Conservation (phyloP, 2,113 vertebrate species). For the Thunnus thynnus region DNA sequence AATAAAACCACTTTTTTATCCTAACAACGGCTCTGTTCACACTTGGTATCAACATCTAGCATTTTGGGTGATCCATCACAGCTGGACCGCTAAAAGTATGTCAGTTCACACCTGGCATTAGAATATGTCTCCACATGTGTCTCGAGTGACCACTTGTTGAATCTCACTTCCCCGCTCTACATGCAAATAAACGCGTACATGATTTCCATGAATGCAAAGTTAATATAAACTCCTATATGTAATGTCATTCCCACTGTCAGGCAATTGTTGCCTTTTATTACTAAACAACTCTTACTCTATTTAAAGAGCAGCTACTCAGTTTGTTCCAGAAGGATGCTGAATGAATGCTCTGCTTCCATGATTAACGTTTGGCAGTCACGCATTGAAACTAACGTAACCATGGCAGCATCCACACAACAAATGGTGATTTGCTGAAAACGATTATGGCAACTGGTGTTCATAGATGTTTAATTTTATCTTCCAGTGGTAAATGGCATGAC, state of each 20-base stretch:
- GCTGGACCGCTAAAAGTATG: no score
- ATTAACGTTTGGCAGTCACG: neutral
- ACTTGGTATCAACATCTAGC: no score
- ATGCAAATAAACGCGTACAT: no score
- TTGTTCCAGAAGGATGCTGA: neutral
- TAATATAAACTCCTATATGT: neutral
- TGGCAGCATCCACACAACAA: neutral
- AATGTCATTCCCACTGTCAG: neutral
- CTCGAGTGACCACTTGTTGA: no score
- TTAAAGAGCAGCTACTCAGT: neutral
- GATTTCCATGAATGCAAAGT: neutral
- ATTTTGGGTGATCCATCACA: no score
- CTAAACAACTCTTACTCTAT: neutral
- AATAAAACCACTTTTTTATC: neutral
- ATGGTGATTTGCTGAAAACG: constrained; percentile 2
- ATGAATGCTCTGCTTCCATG: neutral
- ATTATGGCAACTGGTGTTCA: constrained; percentile 15
- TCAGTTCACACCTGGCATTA: no score
- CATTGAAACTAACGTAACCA: neutral
- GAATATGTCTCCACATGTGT: no score
- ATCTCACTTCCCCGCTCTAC: no score
- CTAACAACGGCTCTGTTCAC: no score
- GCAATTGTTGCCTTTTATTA: constrained; percentile 6
- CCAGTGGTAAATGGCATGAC: neutral
- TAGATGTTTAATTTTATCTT: constrained; percentile 9